Conservation (phyloP, 2,888 invertebrate genomes). For the Oxycera nigricornis region DNA sequence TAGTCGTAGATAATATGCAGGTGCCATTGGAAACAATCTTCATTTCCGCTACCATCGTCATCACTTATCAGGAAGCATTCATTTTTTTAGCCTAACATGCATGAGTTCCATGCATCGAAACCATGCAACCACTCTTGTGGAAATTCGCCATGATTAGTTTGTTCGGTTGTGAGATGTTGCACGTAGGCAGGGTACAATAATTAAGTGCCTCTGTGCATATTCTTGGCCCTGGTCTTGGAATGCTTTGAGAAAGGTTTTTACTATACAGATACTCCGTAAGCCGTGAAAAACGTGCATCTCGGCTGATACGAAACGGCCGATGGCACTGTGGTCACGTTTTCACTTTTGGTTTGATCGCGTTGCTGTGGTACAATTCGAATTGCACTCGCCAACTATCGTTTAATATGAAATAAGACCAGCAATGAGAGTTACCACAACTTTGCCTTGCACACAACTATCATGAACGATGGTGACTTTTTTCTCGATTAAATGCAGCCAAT, state of each 20-base stretch:
- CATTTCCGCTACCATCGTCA: conserved; percentile 1
- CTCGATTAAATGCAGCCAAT: too few relatives aligned
- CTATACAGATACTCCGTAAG: background rate
- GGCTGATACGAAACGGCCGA: background rate
- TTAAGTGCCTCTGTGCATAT: background rate
- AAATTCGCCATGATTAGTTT: background rate
- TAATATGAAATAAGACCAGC: too few relatives aligned
- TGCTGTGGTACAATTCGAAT: too few relatives aligned
- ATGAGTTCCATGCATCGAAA: background rate
- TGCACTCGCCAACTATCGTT: too few relatives aligned
- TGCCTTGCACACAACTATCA: too few relatives aligned
- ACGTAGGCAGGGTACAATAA: conserved; percentile 39
- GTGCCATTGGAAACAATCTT: background rate
- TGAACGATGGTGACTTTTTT: too few relatives aligned
- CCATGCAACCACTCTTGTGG: background rate
- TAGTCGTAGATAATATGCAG: too few relatives aligned
- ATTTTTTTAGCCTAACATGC: background rate
- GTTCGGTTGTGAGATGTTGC: conserved; percentile 46
- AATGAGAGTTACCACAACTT: too few relatives aligned
- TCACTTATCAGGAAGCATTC: background rate
- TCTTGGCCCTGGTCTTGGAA: conserved; percentile 14
- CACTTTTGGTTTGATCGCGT: too few relatives aligned
- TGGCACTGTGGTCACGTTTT: conserved; percentile 16
- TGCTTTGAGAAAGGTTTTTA: conserved; percentile 5
- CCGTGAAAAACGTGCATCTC: background rate